These are phyloP conservation scores for Thunnus maccoyii DNA, from an alignment of 2,113 vertebrate species.

Conservation along the genomic window DNA sequence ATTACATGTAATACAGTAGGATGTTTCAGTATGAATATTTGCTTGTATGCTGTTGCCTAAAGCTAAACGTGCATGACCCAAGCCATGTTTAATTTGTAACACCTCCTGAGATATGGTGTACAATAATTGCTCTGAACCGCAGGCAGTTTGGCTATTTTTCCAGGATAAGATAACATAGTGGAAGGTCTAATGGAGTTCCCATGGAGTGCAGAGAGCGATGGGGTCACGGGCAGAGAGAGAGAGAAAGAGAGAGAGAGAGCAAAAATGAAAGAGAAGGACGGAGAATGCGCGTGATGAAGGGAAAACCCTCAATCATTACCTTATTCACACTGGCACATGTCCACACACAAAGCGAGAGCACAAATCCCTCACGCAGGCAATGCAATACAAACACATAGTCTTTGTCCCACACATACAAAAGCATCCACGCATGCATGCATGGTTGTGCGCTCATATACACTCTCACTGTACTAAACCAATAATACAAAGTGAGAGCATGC, in stretches of 20 bases:
- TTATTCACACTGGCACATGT: slow-evolving; percentile 31
- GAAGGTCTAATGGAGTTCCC: slow-evolving; percentile 72
- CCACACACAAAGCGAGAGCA: slow-evolving; percentile 8
- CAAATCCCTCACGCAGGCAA: background rate
- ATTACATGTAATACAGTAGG: background rate
- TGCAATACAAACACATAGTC: background rate
- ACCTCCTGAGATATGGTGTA: slow-evolving; percentile 65
- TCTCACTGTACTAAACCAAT: slow-evolving; percentile 55
- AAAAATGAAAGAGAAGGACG: slow-evolving; percentile 11
- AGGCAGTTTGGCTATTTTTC: slow-evolving; percentile 64
- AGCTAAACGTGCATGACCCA: slow-evolving; percentile 54
- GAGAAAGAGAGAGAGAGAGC: background rate
- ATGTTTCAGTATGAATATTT: slow-evolving; percentile 13
- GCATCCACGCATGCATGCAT: slow-evolving; percentile 1
- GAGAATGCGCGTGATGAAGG: slow-evolving; percentile 35
- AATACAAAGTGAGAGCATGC: slow-evolving; percentile 72
- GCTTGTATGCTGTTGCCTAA: slow-evolving; percentile 38
- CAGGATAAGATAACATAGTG: slow-evolving; percentile 69
- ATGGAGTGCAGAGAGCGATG: slow-evolving; percentile 35
- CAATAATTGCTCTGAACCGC: slow-evolving; percentile 74
- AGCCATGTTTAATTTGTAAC: slow-evolving; percentile 70
- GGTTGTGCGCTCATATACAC: slow-evolving; percentile 18
- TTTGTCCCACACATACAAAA: slow-evolving; percentile 3
- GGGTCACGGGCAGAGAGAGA: slow-evolving; percentile 4
- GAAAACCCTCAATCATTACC: slow-evolving; percentile 64